These are phyloP conservation scores for Microctonus brassicae DNA, from an alignment of 2,888 invertebrate species.

Conservation along the genomic window DNA sequence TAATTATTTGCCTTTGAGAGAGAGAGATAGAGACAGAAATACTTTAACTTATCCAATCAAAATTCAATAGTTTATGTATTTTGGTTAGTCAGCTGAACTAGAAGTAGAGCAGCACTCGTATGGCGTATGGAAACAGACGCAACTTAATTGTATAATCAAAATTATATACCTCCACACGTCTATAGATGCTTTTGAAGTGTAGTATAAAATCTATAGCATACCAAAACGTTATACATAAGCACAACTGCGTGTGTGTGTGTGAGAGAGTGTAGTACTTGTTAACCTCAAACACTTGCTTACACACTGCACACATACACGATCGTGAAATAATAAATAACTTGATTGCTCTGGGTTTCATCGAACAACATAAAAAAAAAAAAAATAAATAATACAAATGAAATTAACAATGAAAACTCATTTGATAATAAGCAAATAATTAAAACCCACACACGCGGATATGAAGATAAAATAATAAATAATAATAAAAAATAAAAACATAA, in stretches of 20 bases:
- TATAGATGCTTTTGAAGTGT: neutral
- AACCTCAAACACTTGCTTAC: neutral
- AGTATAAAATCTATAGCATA: neutral
- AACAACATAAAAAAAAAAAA: neutral
- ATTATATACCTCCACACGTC: neutral
- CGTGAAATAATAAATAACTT: slow-evolving; percentile 14
- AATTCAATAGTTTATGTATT: slow-evolving; percentile 5
- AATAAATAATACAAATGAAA: neutral
- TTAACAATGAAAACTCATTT: too few species aligned
- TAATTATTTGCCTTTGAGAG: too few species aligned
- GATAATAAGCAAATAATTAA: too few species aligned
- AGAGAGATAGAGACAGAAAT: too few species aligned
- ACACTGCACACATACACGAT: too few species aligned
- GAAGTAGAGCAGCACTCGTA: neutral
- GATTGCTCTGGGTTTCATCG: neutral
- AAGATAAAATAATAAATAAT: too few species aligned
- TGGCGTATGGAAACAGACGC: neutral
- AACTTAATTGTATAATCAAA: neutral
- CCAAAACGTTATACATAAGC: too few species aligned
- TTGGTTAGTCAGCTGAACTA: neutral
- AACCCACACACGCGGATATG: too few species aligned
- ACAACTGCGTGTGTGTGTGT: neutral
- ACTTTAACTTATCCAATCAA: too few species aligned
- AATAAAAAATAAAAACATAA: too few species aligned
- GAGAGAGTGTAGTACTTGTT: neutral